These are phyloP conservation scores for Pasiphila rectangulata DNA, from an alignment of 2,888 invertebrate genomes.

Conservation along the genomic window DNA sequence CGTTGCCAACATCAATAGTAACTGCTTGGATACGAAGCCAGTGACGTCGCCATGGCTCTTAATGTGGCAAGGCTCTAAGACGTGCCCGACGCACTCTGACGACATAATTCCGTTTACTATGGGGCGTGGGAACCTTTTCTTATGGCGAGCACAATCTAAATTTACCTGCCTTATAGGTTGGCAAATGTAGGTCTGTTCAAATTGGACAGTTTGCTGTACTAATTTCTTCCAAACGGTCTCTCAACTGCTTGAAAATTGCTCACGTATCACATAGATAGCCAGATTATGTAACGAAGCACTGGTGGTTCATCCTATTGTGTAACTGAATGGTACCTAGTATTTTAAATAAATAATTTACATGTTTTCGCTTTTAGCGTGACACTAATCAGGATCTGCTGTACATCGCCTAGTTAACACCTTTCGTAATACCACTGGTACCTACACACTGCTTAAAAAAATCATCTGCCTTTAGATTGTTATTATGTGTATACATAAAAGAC, in stretches of 20 bases:
- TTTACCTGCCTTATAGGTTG: background rate
- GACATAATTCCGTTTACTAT: too few relatives aligned
- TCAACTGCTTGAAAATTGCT: background rate
- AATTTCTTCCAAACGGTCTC: background rate
- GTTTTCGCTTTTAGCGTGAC: constrained; percentile 75
- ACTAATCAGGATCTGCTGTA: constrained; percentile 56
- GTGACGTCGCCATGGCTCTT: too few relatives aligned
- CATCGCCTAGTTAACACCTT: constrained; percentile 52
- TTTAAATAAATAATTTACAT: constrained; percentile 51
- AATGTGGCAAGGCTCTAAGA: too few relatives aligned
- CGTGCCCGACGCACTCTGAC: too few relatives aligned
- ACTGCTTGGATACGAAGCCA: too few relatives aligned
- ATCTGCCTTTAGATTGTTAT: too few relatives aligned
- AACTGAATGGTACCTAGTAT: constrained; percentile 36
- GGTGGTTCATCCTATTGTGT: constrained; percentile 39
- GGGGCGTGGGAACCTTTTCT: too few relatives aligned
- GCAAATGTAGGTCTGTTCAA: background rate
- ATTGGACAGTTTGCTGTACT: background rate
- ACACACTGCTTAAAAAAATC: too few relatives aligned
- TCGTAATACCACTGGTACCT: too few relatives aligned
- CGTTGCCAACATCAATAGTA: too few relatives aligned
- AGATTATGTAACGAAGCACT: constrained; percentile 16
- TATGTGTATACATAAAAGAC: too few relatives aligned
- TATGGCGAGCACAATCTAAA: too few relatives aligned
- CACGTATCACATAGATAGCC: background rate